phyloP scores from a whole-genome alignment of 2,888 invertebrate genomes.

The Ophonus ardosiacus region DNA sequence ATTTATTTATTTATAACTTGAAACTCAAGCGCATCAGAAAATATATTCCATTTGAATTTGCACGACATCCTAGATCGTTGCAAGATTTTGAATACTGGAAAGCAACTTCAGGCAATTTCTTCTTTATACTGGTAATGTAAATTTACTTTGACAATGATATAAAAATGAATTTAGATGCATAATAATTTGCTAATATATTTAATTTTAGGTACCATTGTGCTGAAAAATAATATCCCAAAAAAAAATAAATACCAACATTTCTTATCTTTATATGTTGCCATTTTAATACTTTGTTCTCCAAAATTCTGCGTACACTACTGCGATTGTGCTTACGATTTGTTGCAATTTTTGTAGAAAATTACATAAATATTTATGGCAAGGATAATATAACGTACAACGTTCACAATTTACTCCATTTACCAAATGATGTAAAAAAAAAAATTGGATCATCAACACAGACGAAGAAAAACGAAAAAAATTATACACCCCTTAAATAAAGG shows the following conservation, averaged over 20 bases:
- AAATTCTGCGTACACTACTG: slow-evolving; percentile 22
- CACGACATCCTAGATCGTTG: background rate
- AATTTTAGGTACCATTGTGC: slow-evolving; percentile 6
- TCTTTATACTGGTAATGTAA: background rate
- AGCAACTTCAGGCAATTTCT: slow-evolving; percentile 13
- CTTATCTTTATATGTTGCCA: background rate
- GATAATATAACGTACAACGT: slow-evolving; percentile 67
- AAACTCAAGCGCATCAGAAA: background rate
- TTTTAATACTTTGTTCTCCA: slow-evolving; percentile 16
- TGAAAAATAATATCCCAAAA: background rate
- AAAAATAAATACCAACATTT: slow-evolving; percentile 17
- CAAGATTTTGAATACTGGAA: background rate
- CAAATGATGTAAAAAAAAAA: too few species aligned
- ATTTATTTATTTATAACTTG: background rate
- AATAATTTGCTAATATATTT: too few species aligned
- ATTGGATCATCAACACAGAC: too few species aligned
- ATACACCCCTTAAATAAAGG: too few species aligned
- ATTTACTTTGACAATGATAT: background rate
- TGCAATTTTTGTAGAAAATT: slow-evolving; percentile 66
- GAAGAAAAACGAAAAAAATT: too few species aligned
- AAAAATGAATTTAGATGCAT: background rate
- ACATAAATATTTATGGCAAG: slow-evolving; percentile 65
- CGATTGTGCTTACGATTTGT: slow-evolving; percentile 63
- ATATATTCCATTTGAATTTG: background rate
- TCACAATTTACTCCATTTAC: too few species aligned